Evolutionary conservation across 2,797 vertebrate genomes (phyloP).

Genomic region (Gadopsis bispinosus): DNA sequence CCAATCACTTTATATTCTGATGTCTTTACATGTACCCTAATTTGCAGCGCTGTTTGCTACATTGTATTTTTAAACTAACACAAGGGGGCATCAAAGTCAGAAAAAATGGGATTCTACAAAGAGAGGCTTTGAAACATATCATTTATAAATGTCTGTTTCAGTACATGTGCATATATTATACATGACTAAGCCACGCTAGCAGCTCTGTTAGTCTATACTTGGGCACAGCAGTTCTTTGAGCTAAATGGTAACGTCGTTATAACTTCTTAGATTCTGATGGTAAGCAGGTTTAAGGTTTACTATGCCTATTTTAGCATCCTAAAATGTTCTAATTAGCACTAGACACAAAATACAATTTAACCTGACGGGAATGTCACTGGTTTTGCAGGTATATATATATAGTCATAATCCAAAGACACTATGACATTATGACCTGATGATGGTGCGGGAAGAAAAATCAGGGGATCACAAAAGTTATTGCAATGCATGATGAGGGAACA

Average conservation of each 20-base stretch:
- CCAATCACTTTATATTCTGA: slow-evolving; percentile 22
- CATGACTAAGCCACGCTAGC: neutral
- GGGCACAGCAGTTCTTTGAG: neutral
- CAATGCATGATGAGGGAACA: neutral
- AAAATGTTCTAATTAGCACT: neutral
- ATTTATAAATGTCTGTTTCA: neutral
- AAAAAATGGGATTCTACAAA: neutral
- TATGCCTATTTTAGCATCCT: neutral
- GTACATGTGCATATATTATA: too few species aligned
- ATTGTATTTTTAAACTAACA: neutral
- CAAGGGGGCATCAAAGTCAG: neutral
- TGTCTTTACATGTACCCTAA: neutral
- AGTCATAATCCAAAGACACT: neutral
- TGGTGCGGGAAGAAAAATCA: neutral
- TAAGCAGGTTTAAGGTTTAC: neutral
- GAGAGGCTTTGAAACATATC: neutral
- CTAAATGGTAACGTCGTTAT: neutral
- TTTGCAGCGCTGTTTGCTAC: neutral
- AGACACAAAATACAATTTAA: neutral
- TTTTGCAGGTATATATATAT: neutral
- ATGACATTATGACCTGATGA: neutral
- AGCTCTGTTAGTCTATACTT: neutral
- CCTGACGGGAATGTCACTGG: neutral
- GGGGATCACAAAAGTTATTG: too few species aligned
- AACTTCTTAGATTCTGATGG: too few species aligned